phyloP scores from a whole-genome alignment of 2,113 vertebrate species.

The Sisor rabdophorus region DNA sequence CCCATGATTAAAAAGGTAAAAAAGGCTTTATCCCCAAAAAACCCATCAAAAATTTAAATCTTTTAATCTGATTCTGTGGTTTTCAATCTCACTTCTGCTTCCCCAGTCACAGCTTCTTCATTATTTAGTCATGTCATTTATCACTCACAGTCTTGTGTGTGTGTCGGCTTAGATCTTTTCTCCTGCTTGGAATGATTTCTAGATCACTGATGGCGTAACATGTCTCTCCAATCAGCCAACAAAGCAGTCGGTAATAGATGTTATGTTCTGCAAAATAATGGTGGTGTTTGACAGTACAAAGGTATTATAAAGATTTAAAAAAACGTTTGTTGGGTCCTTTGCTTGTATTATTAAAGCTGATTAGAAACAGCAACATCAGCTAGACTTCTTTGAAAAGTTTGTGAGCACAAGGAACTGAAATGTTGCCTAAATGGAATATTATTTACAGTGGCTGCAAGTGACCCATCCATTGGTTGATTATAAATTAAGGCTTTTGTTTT shows the following conservation, averaged over 20 bases:
- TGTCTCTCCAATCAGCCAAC: too few relatives aligned
- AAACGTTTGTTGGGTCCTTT: not conserved
- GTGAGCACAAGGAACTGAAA: not conserved
- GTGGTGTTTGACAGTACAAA: not conserved
- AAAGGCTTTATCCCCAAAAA: too few relatives aligned
- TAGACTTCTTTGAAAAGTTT: not conserved
- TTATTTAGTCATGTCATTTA: conserved; percentile 16
- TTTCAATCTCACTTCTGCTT: conserved; percentile 3
- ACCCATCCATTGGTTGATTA: not conserved
- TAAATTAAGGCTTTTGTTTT: conserved; percentile 9
- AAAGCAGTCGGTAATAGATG: not conserved
- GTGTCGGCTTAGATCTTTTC: not conserved
- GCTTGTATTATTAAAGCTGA: not conserved
- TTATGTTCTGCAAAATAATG: not conserved
- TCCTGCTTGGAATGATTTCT: not conserved
- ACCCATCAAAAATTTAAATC: not conserved
- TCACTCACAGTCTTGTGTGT: not conserved
- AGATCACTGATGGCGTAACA: not conserved
- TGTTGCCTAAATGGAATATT: not conserved
- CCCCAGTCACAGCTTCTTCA: conserved; percentile 2
- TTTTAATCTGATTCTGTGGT: not conserved
- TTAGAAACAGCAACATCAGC: not conserved
- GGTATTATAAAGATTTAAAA: not conserved
- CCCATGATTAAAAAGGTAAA: not conserved
- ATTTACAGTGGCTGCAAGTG: not conserved